Base-by-base conservation (phyloP, 2,888 invertebrate genomes). In the Encarsia formosa region DNA sequence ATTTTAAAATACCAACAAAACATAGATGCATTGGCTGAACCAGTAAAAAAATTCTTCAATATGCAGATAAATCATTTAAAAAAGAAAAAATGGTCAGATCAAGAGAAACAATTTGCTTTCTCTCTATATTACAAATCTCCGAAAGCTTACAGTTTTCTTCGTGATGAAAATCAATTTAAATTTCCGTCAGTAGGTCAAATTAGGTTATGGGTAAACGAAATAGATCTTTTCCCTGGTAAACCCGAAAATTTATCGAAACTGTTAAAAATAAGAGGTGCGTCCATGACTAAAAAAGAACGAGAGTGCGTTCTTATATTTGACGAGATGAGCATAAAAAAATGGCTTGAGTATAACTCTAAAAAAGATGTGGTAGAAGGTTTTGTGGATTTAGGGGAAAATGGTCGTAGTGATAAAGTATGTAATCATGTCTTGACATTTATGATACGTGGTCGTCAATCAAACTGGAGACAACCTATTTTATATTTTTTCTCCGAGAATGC, bases 41-140 rank as follows among this genome's bases (percentile, higher is more conserved):
- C 41, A 18, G 13, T 35, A 6, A 4, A 24, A n/a, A 6, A 24
- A 20, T 61, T 58, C 59, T 57, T 34, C 57, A 50, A 49, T 42
- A 57, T 57, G 46, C 57, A 54, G 31, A 41, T 59, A 5, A 52
- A 52, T 50, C 60, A 62, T 38, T 42, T 52, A 46, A 57, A 56
- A 41, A 48, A 51, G 44, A 35, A 43, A 6, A 40, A 49, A 11
- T 68, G 66, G 64, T 39, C 47, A 11, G 44, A 48, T 20, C 54
- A 61, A 16, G 65, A 66, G 52, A 64, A 62, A 56, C 52, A 63
- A 42, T 56, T 63, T 42, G 61, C 65, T 32, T 23, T 66, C 9
- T 53, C 57, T n/a, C 40, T 67, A 31, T 66, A 56, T 59, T 62
- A 66, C 42, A 63, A 62, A 57, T 66, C 67, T 3, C 67, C 67